These are phyloP conservation scores for Pogonognathellus flavescens DNA, from an alignment of 1,140 invertebrate species.

Conservation along the genomic window DNA sequence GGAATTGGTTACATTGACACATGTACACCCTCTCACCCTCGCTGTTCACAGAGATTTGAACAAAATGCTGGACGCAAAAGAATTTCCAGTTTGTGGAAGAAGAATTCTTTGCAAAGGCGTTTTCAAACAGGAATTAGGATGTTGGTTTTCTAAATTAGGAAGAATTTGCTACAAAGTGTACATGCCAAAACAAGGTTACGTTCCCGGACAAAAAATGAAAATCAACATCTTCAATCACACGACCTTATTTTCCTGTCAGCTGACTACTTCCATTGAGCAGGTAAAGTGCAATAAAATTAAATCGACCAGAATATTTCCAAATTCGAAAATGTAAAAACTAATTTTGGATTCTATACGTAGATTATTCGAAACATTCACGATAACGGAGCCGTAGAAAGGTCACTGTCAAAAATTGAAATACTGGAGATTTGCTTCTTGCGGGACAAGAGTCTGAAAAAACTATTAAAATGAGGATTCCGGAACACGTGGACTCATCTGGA, in stretches of 20 bases:
- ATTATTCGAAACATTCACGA: not conserved
- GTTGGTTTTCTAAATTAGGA: not conserved
- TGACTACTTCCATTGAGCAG: not conserved
- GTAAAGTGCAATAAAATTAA: not conserved
- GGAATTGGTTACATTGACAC: not conserved
- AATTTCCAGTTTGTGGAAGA: not conserved
- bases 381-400: not conserved
- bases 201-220: not conserved
- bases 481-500: not conserved
- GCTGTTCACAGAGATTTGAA: not conserved
- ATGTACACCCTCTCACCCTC: not conserved
- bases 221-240: not conserved
- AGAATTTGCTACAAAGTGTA: not conserved
- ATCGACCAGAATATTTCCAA: not conserved
- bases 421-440: not conserved
- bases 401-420: not conserved
- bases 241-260: not conserved
- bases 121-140: not conserved
- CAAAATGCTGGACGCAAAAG: not conserved
- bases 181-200: not conserved
- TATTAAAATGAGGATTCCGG: not conserved
- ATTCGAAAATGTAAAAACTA: not conserved
- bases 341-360: not conserved
- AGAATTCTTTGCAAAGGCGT: not conserved
- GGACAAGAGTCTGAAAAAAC: not conserved